Base-by-base conservation (phyloP, 1,140 invertebrate genomes). In the Drosophila santomea region DNA sequence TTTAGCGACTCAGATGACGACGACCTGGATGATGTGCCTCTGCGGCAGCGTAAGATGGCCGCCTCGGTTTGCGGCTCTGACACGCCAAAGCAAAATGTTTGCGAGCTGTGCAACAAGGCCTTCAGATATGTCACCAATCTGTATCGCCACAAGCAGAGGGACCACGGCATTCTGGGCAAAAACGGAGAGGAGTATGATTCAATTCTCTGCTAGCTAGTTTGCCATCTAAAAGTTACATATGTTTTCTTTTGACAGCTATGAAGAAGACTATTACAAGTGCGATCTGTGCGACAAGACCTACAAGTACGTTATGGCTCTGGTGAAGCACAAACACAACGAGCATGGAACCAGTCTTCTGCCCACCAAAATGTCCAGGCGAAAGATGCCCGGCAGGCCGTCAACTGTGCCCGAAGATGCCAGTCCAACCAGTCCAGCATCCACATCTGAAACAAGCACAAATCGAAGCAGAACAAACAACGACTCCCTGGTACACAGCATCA, bases 211-310 rank as follows among this genome's bases (percentile, higher is more conserved):
- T 11, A 11, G 3, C 12, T 14, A 14, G 38, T 14, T 39, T 14
- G 38, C 20, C 44, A 6, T 5, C 4, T 47, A 8, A 17, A 52
- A 36, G 23, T 25, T 25, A 25, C 25, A 25, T 25, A 25, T 25
- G 25, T 15, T 15, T 68, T 17, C 0, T 0, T 20, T n/a, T 10
- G 7, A 2, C 47, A 44, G 67, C 11, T 61, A 59, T 6, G 51
- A 44, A n/a, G 83, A 88, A n/a, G 75, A 64, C 44, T 88, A 86
- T 35, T 86, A 86, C 43, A 86, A 88, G 28, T 86, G 82, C 41
- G 83, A 86, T 25, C 74, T 76, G n/a, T 86, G 82, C 20, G 79
- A 79, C 11, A 86, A 86, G 8, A 60, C 83, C 15, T 86, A 73
- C 71, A 88, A 76, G 41, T 88, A 83, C 23, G 74, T 86, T 2